Evolutionary conservation across 2,113 vertebrate species (phyloP).

Genomic region (Eurystomus gularis): DNA sequence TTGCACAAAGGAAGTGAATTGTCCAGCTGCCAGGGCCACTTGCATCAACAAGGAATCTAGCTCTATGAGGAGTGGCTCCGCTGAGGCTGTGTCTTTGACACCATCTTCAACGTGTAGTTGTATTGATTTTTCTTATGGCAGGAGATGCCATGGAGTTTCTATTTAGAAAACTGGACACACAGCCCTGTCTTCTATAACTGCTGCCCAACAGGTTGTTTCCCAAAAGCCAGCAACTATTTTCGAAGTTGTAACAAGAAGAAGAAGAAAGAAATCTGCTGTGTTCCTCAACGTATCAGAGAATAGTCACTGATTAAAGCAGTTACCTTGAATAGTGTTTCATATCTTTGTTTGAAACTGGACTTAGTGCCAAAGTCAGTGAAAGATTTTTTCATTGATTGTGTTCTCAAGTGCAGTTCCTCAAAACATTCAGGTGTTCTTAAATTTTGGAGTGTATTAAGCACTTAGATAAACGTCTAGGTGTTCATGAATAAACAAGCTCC

Average conservation of each 20-base stretch:
- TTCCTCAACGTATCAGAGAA: neutral
- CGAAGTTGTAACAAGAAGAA: neutral
- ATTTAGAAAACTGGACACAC: neutral
- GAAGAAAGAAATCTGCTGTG: rapidly evolving
- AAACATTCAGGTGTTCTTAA: neutral
- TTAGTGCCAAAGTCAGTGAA: neutral
- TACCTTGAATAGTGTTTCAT: neutral
- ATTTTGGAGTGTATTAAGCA: neutral
- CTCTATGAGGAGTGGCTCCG: neutral
- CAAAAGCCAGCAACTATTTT: neutral
- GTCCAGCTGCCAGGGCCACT: neutral
- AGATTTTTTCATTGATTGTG: neutral
- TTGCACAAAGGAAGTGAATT: neutral
- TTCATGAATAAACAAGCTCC: neutral
- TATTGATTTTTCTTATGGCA: neutral
- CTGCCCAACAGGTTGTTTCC: neutral
- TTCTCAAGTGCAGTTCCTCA: neutral
- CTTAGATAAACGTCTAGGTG: neutral
- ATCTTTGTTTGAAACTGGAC: neutral
- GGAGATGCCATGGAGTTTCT: neutral
- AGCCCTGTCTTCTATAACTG: neutral
- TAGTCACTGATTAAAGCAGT: neutral
- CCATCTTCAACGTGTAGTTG: neutral
- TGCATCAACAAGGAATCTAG: neutral
- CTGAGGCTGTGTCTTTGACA: neutral